Evolutionary conservation across 2,113 vertebrate species (phyloP).

Genomic region (Hippocampus mohnikei): DNA sequence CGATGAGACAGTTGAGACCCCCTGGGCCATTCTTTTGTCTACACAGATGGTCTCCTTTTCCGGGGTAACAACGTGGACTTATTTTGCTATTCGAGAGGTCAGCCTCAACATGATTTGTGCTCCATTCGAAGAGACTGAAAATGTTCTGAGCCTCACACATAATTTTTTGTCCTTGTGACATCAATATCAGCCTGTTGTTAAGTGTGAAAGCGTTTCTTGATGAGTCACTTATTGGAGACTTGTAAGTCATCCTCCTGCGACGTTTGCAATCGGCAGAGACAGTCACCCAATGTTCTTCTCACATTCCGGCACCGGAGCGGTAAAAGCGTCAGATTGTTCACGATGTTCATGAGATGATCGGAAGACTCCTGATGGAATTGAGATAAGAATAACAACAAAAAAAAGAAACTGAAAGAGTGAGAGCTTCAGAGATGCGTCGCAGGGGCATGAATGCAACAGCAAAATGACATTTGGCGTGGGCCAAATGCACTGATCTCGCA

Average conservation of each 20-base stretch:
- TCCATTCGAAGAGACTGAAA: constrained; percentile 1
- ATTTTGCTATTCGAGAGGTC: constrained; percentile 21
- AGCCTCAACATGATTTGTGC: background rate
- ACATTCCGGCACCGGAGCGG: constrained; percentile 45
- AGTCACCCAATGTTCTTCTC: constrained; percentile 52
- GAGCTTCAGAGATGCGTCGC: constrained; percentile 67
- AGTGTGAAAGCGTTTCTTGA: constrained; percentile 34
- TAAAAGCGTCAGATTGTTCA: constrained; percentile 61
- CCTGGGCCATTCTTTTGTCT: constrained; percentile 29
- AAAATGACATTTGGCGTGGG: constrained; percentile 72
- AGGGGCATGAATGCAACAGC: constrained; percentile 68
- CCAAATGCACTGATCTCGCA: constrained; percentile 66
- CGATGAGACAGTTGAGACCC: constrained; percentile 30
- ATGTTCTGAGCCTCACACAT: background rate
- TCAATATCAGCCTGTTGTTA: constrained; percentile 46
- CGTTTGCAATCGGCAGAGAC: constrained; percentile 59
- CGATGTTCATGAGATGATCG: constrained; percentile 51
- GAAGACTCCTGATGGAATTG: constrained; percentile 29
- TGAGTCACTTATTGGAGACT: constrained; percentile 37
- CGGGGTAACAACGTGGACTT: constrained; percentile 18
- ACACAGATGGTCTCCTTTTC: constrained; percentile 28
- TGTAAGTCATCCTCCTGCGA: constrained; percentile 42
- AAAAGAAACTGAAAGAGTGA: constrained; percentile 43
- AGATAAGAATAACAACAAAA: constrained; percentile 21
- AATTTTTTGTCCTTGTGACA: constrained; percentile 52